Conservation (phyloP, 2,797 vertebrate genomes). For the Prionace glauca region DNA sequence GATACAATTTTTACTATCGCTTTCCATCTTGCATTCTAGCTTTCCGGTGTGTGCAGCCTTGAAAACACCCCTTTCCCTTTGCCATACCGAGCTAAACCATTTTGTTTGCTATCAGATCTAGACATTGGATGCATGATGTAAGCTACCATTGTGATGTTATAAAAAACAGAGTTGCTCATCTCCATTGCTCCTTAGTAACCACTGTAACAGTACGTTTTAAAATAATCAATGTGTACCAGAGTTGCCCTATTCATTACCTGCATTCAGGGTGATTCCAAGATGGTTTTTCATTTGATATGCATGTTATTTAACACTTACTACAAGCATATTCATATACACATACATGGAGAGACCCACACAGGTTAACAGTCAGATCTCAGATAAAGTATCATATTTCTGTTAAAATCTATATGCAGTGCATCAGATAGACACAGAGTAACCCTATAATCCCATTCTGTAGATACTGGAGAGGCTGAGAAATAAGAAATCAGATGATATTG, state of each 20-base stretch:
- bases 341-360: neutral
- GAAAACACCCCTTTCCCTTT: neutral
- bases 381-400: constrained; percentile 62
- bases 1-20: neutral
- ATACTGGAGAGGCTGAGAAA: constrained; percentile 59
- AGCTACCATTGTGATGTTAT: neutral
- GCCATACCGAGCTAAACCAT: neutral
- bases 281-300: neutral
- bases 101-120: neutral
- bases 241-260: neutral
- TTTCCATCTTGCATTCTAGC: neutral
- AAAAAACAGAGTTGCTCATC: neutral
- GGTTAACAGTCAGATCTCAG: neutral
- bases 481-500: constrained; percentile 65
- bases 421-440: constrained; percentile 69
- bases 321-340: neutral
- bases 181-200: neutral
- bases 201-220: neutral
- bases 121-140: neutral
- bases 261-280: neutral
- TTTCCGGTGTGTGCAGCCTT: neutral
- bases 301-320: neutral
- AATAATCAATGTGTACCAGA: neutral
- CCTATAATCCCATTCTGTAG: constrained; percentile 72
- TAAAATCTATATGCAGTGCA: constrained; percentile 63